These are phyloP conservation scores for Mesochorus sp. DNA, from an alignment of 2,888 invertebrate species.

Conservation along the genomic window DNA sequence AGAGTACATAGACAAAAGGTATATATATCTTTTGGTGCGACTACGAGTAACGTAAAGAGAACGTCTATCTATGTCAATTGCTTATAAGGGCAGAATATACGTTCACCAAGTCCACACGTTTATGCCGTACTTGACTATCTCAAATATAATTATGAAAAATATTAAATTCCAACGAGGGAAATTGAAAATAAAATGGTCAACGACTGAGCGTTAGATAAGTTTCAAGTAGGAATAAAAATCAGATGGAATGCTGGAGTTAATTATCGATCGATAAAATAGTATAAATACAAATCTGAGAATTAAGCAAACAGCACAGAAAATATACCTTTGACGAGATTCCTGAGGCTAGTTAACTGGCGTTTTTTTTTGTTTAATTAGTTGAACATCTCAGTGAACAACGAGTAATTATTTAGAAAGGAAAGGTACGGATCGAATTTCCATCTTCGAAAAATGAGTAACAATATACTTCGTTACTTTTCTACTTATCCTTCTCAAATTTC, in stretches of 20 bases:
- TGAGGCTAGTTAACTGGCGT: too few species aligned
- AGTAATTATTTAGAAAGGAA: not conserved
- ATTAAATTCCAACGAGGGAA: not conserved
- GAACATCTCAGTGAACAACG: too few species aligned
- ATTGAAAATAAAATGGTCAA: too few species aligned
- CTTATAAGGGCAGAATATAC: constrained; percentile 36
- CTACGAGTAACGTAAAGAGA: constrained; percentile 37
- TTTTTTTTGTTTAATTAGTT: too few species aligned
- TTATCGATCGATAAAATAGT: too few species aligned
- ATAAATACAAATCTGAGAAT: too few species aligned
- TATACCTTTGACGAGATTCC: too few species aligned
- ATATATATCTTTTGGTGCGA: constrained; percentile 13
- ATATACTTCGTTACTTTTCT: not conserved
- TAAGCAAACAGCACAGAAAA: too few species aligned
- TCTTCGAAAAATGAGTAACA: too few species aligned
- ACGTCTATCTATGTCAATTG: constrained; percentile 50
- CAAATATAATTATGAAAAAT: not conserved
- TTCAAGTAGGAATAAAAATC: too few species aligned
- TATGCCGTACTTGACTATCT: not conserved
- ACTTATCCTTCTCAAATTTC: not conserved
- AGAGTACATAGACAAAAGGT: not conserved
- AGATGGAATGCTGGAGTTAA: too few species aligned
- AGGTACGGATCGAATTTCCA: not conserved
- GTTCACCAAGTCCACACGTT: constrained; percentile 26
- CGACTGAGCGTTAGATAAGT: too few species aligned